Evolutionary conservation across 2,888 invertebrate genomes (phyloP), one percentile per base, ranked within the genome.

Genomic region (Halictus quadricinctus): DNA sequence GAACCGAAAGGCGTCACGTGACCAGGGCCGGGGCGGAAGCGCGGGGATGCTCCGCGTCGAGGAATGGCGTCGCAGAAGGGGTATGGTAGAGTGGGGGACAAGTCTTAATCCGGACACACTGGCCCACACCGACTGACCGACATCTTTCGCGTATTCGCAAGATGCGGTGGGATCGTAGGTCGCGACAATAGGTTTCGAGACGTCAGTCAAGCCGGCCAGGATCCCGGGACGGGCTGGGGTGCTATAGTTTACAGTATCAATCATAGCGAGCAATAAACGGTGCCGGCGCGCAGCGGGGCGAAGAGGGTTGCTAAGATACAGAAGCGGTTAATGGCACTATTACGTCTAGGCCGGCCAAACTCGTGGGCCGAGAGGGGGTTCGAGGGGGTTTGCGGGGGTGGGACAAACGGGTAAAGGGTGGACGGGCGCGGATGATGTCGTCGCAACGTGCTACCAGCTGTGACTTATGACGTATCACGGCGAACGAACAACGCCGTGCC

Each of bases 401-500:
- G 69, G 72, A 70, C 75, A 83, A 80, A 85, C 54, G 66, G 76
- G 21, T 48, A 80, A 72, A 66, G 82, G 79, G 83, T 48, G 70
- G 72, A 58, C 72, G 81, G 89, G 85, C 76, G 69, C 41, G 91
- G 89, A 89, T 85, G 91, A 92, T 90, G 93, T 93, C 93, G 92
- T 91, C 91, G 92, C 93, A 93, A 92, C 89, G 93, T 93, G 93
- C 92, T 93, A 93, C 93, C 93, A 93, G 91, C 93, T 93, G 93
- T 93, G 93, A 93, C 93, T 93, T 93, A 93, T 93, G 93, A 93
- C 93, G 92, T 93, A 93, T 93, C 92, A 91, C 90, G 85, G 88
- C 78, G 87, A 80, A 88, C 89, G 88, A 90, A 90, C 89, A 88
- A 90, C 89, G 83, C 87, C 81, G 83, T 66, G 73, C 5, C 78